Conservation (phyloP, 2,797 vertebrate genomes). For the Tenualosa ilisha region DNA sequence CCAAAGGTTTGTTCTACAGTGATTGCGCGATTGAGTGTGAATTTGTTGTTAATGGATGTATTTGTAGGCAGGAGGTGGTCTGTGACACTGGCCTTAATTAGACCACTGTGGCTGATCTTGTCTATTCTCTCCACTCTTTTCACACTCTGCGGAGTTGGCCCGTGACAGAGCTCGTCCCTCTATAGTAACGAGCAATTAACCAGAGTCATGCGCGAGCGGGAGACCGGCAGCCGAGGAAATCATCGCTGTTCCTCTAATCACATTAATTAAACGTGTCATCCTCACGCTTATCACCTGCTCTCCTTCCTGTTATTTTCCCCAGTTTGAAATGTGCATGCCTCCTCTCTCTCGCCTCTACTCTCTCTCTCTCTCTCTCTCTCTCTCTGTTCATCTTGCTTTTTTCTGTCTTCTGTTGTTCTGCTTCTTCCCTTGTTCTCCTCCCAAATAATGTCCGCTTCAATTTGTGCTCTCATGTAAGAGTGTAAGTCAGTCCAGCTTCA, state of each 20-base stretch:
- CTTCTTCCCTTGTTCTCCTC: neutral
- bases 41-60: slow-evolving; percentile 34
- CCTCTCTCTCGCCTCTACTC: neutral
- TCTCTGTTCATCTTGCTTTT: too few relatives aligned
- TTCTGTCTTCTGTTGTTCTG: neutral
- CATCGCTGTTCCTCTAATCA: slow-evolving; percentile 51
- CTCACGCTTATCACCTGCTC: slow-evolving; percentile 33
- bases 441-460: neutral
- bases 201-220: slow-evolving; percentile 36
- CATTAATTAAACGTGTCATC: slow-evolving; percentile 57
- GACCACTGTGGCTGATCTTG: neutral
- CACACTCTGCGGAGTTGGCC: neutral
- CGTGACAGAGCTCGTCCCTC: neutral
- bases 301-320: slow-evolving; percentile 20
- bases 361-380: slow-evolving; percentile 5
- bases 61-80: slow-evolving; percentile 40
- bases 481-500: neutral
- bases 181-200: slow-evolving; percentile 59
- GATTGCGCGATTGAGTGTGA: neutral
- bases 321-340: neutral
- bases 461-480: neutral
- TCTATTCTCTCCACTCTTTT: slow-evolving; percentile 28
- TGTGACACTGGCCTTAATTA: slow-evolving; percentile 6
- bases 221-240: slow-evolving; percentile 47
- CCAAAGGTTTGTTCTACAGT: neutral